Conservation (phyloP, 1,140 invertebrate species). For the Brachionus rubens region DNA sequence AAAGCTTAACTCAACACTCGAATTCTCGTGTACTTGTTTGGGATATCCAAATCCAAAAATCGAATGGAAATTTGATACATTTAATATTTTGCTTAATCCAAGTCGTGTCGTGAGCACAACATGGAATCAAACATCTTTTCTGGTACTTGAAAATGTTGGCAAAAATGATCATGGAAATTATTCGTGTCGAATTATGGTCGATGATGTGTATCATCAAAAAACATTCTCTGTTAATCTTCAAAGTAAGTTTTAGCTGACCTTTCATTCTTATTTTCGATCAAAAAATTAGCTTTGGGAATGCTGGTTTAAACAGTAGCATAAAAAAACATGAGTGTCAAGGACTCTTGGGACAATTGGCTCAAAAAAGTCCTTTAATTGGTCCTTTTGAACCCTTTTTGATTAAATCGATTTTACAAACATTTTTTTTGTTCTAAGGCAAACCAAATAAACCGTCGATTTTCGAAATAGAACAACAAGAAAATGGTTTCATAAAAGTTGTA, state of each 20-base stretch:
- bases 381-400: too few species aligned
- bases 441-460: not conserved
- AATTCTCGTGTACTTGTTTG: not conserved
- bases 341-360: too few species aligned
- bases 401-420: not conserved
- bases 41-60: not conserved
- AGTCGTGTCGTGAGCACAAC: not conserved
- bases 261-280: too few species aligned
- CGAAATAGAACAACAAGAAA: not conserved
- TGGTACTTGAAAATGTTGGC: not conserved
- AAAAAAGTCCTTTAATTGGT: too few species aligned
- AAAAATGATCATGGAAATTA: constrained; percentile 27
- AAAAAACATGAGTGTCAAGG: too few species aligned
- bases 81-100: not conserved
- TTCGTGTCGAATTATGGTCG: not conserved
- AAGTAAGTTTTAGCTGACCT: too few species aligned
- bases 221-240: not conserved
- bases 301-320: too few species aligned
- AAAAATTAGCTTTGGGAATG: too few species aligned
- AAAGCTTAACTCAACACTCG: not conserved
- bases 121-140: constrained; percentile 10
- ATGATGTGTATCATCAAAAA: not conserved
- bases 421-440: not conserved
- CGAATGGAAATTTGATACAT: constrained; percentile 30
- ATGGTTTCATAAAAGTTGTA: not conserved